These are phyloP conservation scores for Pristionchus maxplancki DNA, from an alignment of 2,888 invertebrate genomes.

Conservation along the genomic window DNA sequence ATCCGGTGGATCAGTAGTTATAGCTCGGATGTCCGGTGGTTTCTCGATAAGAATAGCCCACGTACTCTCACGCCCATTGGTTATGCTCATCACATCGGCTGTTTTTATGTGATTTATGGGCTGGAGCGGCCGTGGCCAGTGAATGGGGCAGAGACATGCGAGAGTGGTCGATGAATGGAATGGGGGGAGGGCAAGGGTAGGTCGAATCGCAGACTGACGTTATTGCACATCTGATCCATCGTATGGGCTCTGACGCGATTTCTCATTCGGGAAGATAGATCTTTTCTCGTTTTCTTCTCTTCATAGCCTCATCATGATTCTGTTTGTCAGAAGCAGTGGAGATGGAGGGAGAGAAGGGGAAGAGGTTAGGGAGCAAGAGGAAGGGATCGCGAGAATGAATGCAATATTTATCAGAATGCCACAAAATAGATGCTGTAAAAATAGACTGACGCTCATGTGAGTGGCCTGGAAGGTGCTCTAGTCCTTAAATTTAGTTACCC, in stretches of 20 bases:
- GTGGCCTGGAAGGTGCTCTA: background rate
- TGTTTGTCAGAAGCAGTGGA: slow-evolving; percentile 28
- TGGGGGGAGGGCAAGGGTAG: background rate
- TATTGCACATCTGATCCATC: background rate
- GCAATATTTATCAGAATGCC: background rate
- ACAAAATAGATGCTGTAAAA: background rate
- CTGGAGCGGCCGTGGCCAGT: background rate
- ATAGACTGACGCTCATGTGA: background rate
- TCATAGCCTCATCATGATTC: slow-evolving; percentile 37
- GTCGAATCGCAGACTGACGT: background rate
- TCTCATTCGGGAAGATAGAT: slow-evolving; percentile 29
- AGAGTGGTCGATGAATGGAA: background rate
- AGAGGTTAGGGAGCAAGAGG: slow-evolving; percentile 13
- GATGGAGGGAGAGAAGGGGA: background rate
- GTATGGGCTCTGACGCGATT: background rate
- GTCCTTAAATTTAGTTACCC: background rate
- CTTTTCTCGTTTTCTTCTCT: slow-evolving; percentile 29
- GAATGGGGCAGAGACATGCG: slow-evolving; percentile 6
- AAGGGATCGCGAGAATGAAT: background rate
- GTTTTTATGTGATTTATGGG: slow-evolving; percentile 46
- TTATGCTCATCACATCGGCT: slow-evolving; percentile 6
- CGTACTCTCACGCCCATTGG: slow-evolving; percentile 35
- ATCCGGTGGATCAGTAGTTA: background rate
- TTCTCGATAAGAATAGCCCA: background rate
- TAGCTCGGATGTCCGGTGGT: background rate